Percentiles rank a stretch among this genome's conserved stretches.
Evolutionary conservation across 2,797 vertebrate genomes (phyloP).

Genomic region (Erpetoichthys calabaricus): DNA sequence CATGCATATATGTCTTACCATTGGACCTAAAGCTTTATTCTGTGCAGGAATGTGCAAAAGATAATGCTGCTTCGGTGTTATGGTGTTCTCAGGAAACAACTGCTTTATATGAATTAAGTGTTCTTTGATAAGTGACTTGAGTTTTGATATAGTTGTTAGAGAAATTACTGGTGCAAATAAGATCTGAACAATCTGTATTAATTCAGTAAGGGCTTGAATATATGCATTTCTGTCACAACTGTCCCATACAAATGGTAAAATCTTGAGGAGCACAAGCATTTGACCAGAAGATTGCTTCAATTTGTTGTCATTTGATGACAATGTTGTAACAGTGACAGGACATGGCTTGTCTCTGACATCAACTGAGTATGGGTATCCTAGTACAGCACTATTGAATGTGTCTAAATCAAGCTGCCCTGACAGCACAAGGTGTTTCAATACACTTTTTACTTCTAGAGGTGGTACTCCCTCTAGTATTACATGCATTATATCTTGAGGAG

Average conservation of each 20-base stretch:
- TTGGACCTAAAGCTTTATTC: constrained; percentile 9
- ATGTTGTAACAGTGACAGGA: constrained; percentile 6
- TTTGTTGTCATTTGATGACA: constrained; percentile 13
- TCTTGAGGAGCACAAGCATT: constrained; percentile 11
- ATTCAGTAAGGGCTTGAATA: constrained; percentile 8
- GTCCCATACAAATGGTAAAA: constrained; percentile 9
- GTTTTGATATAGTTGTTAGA: constrained; percentile 2
- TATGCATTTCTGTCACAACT: constrained; percentile 7
- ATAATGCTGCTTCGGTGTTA: background rate
- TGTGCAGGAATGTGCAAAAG: constrained; percentile 9
- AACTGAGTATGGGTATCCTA: constrained; percentile 3
- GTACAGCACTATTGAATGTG: constrained; percentile 9
- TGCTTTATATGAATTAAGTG: no score
- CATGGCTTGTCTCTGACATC: constrained; percentile 6
- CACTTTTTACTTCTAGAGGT: constrained; percentile 7
- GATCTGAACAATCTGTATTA: background rate
- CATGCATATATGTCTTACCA: constrained; percentile 13
- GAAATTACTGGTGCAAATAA: constrained; percentile 9
- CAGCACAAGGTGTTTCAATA: constrained; percentile 3
- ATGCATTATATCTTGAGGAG: constrained; percentile 15
- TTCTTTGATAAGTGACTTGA: no score
- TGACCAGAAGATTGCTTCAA: constrained; percentile 12
- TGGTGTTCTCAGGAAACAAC: no score
- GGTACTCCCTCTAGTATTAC: constrained; percentile 12
- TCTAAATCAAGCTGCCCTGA: constrained; percentile 9